Evolutionary conservation across 1,140 invertebrate genomes (phyloP).

Genomic region (Steinernema feltiae): DNA sequence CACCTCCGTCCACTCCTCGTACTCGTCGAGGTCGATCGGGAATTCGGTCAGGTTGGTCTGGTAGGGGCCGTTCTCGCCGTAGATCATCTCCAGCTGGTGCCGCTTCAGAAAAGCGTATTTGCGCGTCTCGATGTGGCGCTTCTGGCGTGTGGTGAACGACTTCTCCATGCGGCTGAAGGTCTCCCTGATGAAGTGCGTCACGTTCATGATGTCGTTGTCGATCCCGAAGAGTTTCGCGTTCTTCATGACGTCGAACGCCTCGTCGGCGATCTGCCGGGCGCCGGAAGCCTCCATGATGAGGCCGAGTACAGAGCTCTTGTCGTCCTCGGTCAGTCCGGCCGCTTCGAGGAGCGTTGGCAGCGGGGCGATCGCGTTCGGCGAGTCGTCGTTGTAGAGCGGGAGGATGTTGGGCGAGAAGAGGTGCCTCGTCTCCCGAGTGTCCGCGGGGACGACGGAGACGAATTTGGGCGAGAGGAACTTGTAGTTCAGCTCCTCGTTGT

Average conservation of each 20-base stretch:
- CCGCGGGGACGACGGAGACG: background rate
- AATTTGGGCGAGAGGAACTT: background rate
- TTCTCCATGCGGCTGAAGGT: background rate
- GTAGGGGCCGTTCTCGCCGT: constrained; percentile 27
- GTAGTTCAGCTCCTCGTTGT: background rate
- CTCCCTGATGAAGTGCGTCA: background rate
- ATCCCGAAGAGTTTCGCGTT: background rate
- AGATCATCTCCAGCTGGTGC: constrained; percentile 30
- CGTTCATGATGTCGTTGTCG: background rate
- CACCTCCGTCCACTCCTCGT: constrained; percentile 17
- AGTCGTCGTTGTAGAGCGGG: constrained; percentile 32
- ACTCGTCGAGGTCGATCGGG: constrained; percentile 34
- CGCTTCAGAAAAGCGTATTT: background rate
- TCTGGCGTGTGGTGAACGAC: background rate
- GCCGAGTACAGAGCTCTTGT: constrained; percentile 24
- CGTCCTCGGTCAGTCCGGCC: constrained; percentile 15
- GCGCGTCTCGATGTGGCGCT: background rate
- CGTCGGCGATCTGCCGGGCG: constrained; percentile 23
- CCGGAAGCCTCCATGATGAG: constrained; percentile 25
- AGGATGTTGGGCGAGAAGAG: constrained; percentile 25
- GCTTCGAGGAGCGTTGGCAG: constrained; percentile 28
- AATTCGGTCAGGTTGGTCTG: constrained; percentile 29
- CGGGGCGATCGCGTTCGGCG: constrained; percentile 17
- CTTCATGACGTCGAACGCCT: constrained; percentile 22
- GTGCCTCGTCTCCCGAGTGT: background rate